Evolutionary conservation across 2,888 invertebrate species (phyloP), one percentile per base, ranked within the genome.

Genomic region (Macrophya alboannulata): DNA sequence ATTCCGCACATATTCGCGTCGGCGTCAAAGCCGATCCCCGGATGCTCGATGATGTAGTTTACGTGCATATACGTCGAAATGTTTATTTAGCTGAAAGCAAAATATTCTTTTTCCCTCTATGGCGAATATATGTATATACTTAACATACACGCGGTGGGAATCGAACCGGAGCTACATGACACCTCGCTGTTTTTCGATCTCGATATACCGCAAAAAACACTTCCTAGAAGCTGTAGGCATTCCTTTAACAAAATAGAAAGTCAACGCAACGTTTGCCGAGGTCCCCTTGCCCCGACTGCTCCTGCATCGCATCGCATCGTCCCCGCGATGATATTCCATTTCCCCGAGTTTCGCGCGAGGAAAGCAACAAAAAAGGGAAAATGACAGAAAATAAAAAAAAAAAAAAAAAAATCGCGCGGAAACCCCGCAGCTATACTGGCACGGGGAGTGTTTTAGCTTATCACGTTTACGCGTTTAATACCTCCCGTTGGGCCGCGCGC

Each of bases 401-500:
- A 21, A 12, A 74, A 43, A 25, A 55, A 77, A 85, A 84, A 77
- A 86, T 68, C 76, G 48, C 43, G 71, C 65, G 76, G 81, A 86
- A 87, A 87, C 90, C 88, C 87, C 84, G 83, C 85, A 72, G 88
- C 86, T 85, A 83, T 65, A 84, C 86, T 48, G 71, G 71, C 71
- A 21, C 84, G 48, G 87, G 88, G 90, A 92, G 91, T 92, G 92
- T 92, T 92, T 92, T 90, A 91, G 92, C 92, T 93, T 93, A 93
- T 93, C 93, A 90, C 90, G 90, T 91, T 91, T 89, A 88, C 88
- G 89, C 90, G 91, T 91, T 92, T 91, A 91, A 91, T 90, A 89
- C 88, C 86, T 89, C 85, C 85, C 72, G 83, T 43, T 51, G 55
- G 68, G 77, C 71, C 71, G 65, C 55, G 55, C n/a, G 62, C 62